phyloP scores from a whole-genome alignment of 2,888 invertebrate genomes.

The Morpho helenor region DNA sequence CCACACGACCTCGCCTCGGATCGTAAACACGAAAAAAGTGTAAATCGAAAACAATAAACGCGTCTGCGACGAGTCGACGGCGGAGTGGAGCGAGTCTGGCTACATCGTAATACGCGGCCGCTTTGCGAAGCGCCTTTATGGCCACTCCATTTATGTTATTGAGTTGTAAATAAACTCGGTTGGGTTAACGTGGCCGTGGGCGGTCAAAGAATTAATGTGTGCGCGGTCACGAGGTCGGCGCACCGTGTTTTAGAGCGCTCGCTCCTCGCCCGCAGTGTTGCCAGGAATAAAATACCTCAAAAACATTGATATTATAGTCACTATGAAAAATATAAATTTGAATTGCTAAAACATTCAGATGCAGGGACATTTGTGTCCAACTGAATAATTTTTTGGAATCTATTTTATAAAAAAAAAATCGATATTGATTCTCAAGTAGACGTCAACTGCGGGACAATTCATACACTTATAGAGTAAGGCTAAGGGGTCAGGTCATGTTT shows the following conservation, averaged over 20 bases:
- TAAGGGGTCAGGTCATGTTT: too few relatives aligned
- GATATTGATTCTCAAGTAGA: too few relatives aligned
- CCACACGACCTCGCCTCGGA: conserved; percentile 58
- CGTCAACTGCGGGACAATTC: too few relatives aligned
- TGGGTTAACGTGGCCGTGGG: conserved; percentile 64
- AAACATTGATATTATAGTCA: not conserved
- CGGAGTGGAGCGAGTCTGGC: conserved; percentile 44
- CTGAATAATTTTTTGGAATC: too few relatives aligned
- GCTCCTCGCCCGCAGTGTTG: not conserved
- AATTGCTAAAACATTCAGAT: too few relatives aligned
- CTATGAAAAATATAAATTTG: too few relatives aligned
- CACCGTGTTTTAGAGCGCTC: conserved; percentile 37
- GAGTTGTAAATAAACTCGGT: conserved; percentile 49
- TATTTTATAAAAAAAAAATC: too few relatives aligned
- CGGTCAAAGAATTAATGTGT: conserved; percentile 71
- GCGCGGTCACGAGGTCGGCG: conserved; percentile 73
- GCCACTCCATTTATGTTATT: conserved; percentile 36
- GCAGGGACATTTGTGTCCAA: too few relatives aligned
- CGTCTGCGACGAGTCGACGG: conserved; percentile 57
- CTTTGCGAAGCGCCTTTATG: conserved; percentile 34
- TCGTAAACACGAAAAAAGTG: conserved; percentile 71
- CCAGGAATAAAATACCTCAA: not conserved
- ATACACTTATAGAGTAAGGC: too few relatives aligned
- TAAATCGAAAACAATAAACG: conserved; percentile 69
- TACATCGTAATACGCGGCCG: conserved; percentile 36